Percentiles rank a stretch among this genome's conserved stretches.
Evolutionary conservation across 2,797 vertebrate genomes (phyloP).

Genomic region (Gambelia wislizenii): DNA sequence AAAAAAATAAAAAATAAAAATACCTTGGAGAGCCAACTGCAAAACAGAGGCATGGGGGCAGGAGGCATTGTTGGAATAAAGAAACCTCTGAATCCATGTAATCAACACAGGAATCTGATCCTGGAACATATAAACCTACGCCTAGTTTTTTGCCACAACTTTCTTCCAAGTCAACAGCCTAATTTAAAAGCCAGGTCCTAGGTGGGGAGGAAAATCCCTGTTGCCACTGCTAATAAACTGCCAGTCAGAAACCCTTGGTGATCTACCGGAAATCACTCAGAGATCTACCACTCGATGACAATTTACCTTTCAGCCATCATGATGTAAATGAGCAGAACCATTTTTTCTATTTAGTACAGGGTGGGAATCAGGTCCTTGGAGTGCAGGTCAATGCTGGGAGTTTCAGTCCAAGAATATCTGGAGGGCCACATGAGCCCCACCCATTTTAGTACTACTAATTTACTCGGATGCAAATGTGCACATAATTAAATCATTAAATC

Average conservation of each 20-base stretch:
- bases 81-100: background rate
- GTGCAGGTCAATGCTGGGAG: too few species aligned
- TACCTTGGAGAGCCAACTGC: too few species aligned
- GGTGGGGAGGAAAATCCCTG: background rate
- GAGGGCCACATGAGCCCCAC: too few species aligned
- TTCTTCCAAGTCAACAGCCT: background rate
- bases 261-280: background rate
- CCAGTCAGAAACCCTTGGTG: background rate
- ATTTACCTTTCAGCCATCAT: background rate
- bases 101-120: background rate
- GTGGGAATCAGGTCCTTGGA: too few species aligned
- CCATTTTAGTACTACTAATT: background rate
- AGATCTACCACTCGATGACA: background rate
- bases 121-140: background rate
- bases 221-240: background rate
- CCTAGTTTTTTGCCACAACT: background rate
- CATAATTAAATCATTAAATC: background rate
- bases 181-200: background rate
- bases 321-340: background rate
- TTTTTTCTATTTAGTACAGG: background rate
- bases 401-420: too few species aligned
- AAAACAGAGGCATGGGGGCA: too few species aligned
- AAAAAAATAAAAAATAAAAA: too few species aligned
- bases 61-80: too few species aligned
- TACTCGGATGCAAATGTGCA: background rate